Evolutionary conservation across 2,113 vertebrate species (phyloP), one percentile per base, ranked within the genome.

Genomic region (Syngnathus floridae): DNA sequence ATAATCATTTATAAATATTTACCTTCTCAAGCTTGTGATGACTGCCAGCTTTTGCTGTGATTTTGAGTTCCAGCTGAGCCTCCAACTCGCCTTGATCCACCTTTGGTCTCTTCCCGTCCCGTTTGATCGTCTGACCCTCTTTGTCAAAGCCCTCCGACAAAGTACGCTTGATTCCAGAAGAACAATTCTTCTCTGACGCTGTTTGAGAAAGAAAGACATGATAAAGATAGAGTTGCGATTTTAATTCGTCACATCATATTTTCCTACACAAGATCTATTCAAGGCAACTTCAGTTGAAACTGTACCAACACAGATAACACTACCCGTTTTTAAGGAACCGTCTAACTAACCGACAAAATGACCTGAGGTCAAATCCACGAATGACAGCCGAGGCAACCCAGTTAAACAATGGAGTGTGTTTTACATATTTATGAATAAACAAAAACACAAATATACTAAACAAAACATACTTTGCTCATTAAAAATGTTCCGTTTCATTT

Each of bases 41-140:
- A 80, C 91, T 90, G 68, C 94, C 92, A 36, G 82, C 84, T 73
- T 92, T 92, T 72, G 93, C 92, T 16, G 94, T 90, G 78, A 99
- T 96, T 88, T 99, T 97, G 35, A 99, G 88, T 90, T 99, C 91
- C 75, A 98, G 83, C 71, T 98, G 91, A 70, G 95, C 95, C 81
- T 99, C 95, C 74, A 91, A 73, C 72, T 90, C 88, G 21, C 83
- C 76, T 9, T 83, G 79, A 0, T 91, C 87, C 74, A 91, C 37
- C 72, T 89, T 90, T n/a, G 88, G 82, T 77, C 83, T 87, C 75
- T 92, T 92, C 16, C 77, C 84, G 4, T 90, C 89, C 54, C 78
- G 76, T 67, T 89, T 84, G 1, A 83, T 46, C 6, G 72, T 43
- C 14, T 59, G 60, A 8, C 22, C 70, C 16, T 82, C 84, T 17